Evolutionary conservation across 2,113 vertebrate species (phyloP).

Genomic region (Sapayoa aenigma): DNA sequence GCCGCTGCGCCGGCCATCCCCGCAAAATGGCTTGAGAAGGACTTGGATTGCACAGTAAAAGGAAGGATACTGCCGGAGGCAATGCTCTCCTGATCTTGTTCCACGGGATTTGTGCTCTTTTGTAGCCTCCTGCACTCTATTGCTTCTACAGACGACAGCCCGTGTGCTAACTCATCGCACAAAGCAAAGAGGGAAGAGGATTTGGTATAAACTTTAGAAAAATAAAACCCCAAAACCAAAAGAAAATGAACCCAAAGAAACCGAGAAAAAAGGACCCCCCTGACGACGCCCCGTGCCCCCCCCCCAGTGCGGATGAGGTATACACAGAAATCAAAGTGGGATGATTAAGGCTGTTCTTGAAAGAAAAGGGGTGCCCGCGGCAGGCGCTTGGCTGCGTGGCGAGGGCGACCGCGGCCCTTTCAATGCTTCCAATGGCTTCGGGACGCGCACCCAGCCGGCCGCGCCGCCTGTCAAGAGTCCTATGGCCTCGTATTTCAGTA

Average conservation of each 20-base stretch:
- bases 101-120: slow-evolving; percentile 89
- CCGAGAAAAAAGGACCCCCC: slow-evolving; percentile 15
- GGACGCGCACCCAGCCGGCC: slow-evolving; percentile 70
- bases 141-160: slow-evolving; percentile 85
- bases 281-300: not conserved
- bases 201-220: slow-evolving; percentile 69
- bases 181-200: slow-evolving; percentile 78
- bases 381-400: slow-evolving; percentile 41
- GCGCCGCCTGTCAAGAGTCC: slow-evolving; percentile 75
- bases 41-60: slow-evolving; percentile 82
- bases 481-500: slow-evolving; percentile 84
- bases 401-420: slow-evolving; percentile 69
- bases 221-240: slow-evolving; percentile 62
- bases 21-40: slow-evolving; percentile 79
- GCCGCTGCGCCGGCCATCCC: slow-evolving; percentile 31
- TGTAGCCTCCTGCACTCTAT: slow-evolving; percentile 93
- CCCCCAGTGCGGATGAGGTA: slow-evolving; percentile 82
- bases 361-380: slow-evolving; percentile 77
- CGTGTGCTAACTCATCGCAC: slow-evolving; percentile 74
- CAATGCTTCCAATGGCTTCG: slow-evolving; percentile 76
- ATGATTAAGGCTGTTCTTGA: slow-evolving; percentile 92
- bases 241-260: slow-evolving; percentile 67
- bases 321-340: slow-evolving; percentile 86
- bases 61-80: slow-evolving; percentile 75
- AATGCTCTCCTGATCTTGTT: slow-evolving; percentile 78